A percentile compares a stretch with the other conserved stretches of the same genome.
These are phyloP conservation scores for Drosophila nr. fundita DNA, from an alignment of 2,888 invertebrate genomes.

Conservation along the genomic window DNA sequence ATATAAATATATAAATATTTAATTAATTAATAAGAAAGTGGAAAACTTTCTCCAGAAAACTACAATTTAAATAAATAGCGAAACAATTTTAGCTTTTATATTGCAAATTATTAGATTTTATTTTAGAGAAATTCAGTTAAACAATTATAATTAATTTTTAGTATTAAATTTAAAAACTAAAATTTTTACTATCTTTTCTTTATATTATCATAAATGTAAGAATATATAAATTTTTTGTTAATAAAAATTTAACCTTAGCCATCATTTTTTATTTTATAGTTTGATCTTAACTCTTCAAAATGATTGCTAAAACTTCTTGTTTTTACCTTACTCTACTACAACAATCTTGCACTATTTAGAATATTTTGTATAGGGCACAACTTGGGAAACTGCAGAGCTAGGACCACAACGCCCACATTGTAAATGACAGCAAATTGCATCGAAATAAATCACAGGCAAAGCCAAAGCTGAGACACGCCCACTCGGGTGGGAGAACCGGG, in stretches of 20 bases:
- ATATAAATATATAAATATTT: background rate
- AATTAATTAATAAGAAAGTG: background rate
- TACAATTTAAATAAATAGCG: background rate
- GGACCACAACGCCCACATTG: conserved; percentile 5
- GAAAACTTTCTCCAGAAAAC: background rate
- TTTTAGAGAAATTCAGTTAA: background rate
- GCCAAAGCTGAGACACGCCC: conserved; percentile 51
- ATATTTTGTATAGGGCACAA: background rate
- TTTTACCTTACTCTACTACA: background rate
- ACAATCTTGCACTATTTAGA: background rate
- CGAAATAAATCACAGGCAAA: conserved; percentile 61
- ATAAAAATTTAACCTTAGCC: too few species aligned
- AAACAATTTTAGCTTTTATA: background rate
- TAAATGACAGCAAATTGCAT: conserved; percentile 33
- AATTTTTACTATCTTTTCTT: background rate
- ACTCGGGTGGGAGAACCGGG: conserved; percentile 26
- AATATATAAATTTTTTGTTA: too few species aligned
- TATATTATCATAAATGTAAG: background rate
- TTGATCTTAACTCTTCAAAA: background rate
- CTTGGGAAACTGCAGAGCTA: background rate
- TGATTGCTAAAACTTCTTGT: background rate
- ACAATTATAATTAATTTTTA: too few species aligned
- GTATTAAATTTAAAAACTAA: background rate
- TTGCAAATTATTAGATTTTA: background rate
- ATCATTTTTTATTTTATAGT: background rate